Conservation (phyloP, 2,797 vertebrate species). For the Halcyon leucocephala region DNA sequence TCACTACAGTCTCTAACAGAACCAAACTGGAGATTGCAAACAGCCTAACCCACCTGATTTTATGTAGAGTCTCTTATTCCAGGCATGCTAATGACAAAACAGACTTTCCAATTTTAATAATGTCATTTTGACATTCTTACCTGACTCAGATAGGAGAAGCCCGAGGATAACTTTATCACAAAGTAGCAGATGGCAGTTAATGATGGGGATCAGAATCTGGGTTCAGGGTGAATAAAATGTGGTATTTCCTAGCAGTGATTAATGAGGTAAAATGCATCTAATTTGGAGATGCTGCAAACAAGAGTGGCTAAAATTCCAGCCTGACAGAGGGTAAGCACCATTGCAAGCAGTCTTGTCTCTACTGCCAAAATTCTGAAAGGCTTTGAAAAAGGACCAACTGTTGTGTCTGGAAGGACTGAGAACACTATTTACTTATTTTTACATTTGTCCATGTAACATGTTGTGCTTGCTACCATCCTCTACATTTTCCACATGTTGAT, state of each 20-base stretch:
- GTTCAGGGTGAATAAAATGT: not conserved
- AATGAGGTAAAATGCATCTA: not conserved
- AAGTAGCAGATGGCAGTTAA: conserved; percentile 31
- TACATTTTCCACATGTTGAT: not conserved
- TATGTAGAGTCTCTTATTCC: not conserved
- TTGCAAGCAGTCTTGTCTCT: not conserved
- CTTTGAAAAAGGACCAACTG: not conserved
- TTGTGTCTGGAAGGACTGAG: not conserved
- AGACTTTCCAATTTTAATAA: not conserved
- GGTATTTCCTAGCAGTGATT: not conserved
- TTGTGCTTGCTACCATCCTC: too few species aligned
- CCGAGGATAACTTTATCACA: conserved; percentile 19
- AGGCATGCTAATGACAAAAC: not conserved
- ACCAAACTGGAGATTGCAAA: not conserved
- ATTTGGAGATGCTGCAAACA: not conserved
- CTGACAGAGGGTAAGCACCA: not conserved
- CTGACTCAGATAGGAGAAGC: not conserved
- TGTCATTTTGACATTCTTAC: not conserved
- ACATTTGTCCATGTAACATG: not conserved
- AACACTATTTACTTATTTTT: not conserved
- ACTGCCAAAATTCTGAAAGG: not conserved
- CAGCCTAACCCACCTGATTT: not conserved
- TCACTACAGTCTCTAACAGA: not conserved
- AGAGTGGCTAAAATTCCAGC: not conserved
- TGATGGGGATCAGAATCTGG: not conserved